These are phyloP conservation scores for Halisarca cf. caerulea DNA, from an alignment of 37 sponge, comb jelly and placozoan species.

Conservation along the genomic window DNA sequence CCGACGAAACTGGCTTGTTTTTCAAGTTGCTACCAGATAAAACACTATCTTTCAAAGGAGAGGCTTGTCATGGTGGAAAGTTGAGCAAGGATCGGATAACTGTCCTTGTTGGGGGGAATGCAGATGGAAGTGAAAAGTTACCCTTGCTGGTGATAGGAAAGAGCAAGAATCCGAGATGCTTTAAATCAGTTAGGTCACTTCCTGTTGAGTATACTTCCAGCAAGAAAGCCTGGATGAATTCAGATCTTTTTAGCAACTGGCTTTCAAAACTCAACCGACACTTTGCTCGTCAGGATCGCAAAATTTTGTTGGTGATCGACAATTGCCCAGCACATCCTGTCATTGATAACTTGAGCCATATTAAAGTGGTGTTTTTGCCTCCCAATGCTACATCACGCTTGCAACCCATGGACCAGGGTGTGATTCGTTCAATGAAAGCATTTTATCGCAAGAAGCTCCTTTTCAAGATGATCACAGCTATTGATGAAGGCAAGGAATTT, in stretches of 20 bases:
- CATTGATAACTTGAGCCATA: background rate
- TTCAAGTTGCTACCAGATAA: background rate
- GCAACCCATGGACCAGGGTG: conserved; percentile 22
- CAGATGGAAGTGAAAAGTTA: background rate
- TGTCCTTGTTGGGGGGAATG: background rate
- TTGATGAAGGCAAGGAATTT: too few relatives aligned
- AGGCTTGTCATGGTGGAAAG: background rate
- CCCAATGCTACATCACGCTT: background rate
- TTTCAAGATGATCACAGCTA: too few relatives aligned
- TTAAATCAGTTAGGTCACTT: background rate
- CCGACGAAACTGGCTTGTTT: background rate
- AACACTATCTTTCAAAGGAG: background rate
- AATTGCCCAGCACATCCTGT: background rate
- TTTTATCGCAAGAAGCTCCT: background rate
- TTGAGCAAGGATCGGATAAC: background rate
- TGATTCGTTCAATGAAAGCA: conserved; percentile 22
- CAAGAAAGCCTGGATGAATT: conserved; percentile 14
- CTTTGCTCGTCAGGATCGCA: background rate
- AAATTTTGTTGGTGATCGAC: background rate
- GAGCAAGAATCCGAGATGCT: background rate
- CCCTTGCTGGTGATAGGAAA: conserved; percentile 11
- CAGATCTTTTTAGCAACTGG: background rate
- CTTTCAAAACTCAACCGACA: background rate
- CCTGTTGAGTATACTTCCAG: background rate
- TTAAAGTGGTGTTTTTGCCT: conserved; percentile 3